Base-by-base conservation (phyloP, 1,140 invertebrate genomes). In the Halictus rubicundus region DNA sequence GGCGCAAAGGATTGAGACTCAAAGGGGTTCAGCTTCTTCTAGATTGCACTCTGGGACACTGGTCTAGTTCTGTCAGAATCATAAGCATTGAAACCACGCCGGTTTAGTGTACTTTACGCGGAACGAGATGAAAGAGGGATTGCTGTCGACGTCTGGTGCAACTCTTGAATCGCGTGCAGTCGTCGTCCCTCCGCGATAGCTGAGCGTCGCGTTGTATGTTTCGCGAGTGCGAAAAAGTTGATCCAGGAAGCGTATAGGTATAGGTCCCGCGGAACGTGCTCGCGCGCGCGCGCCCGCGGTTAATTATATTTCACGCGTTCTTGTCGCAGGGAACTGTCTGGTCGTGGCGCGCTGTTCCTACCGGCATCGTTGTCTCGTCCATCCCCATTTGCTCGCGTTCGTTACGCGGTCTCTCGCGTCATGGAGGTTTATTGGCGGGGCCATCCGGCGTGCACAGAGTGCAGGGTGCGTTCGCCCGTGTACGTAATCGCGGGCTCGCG, bases 401-500 rank as follows among this genome's bases (percentile, higher is more conserved):
- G 27, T 64, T 23, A 19, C 32, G 59, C 8, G 19, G 25, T 21
- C 32, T 39, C 3, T 2, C 42, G 21, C 25, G 25, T 49, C 7
- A 64, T 10, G 27, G 4, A 10, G 52, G 71, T 65, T 74, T 54
- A 54, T 65, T 27, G 61, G 25, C 10, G 23, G 21, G 8, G 9
- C 16, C n/a, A 27, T 46, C 14, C 42, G 32, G 10, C 21, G 54
- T 9, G n/a, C 54, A n/a, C 21, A 42, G 52, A 10, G 49, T 32
- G 23, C 32, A 57, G 64, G 19, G 65, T 76, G 74, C 64, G 46
- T 52, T 76, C 32, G 39, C 72, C 69, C 49, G 52, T 54, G 46
- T n/a, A 25, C 16, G 72, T 59, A 63, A 76, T 76, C 49, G 46
- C 37, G 32, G 9, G 19, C 39, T 78, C 60, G 61, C 69, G 77